Base-by-base conservation (phyloP, 2,113 vertebrate genomes). In the Hippocampus abdominalis region DNA sequence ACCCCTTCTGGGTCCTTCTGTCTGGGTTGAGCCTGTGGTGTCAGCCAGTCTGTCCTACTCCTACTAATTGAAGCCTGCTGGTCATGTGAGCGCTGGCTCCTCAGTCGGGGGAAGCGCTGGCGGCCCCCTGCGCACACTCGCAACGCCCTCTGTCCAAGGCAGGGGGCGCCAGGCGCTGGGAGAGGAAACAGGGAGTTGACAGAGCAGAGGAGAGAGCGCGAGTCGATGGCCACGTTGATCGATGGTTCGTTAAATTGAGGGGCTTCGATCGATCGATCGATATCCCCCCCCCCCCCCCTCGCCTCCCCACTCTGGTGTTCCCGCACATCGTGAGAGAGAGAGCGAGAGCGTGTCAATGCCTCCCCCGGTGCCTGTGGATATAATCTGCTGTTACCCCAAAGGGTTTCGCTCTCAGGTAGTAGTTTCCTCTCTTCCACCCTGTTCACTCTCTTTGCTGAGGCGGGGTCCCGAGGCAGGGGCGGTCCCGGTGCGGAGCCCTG, bases 1-100 rank as follows among this genome's bases (percentile, higher is more conserved):
- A 95, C 87, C 94, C 95, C 94, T 95, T 97, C 94, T 93, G 95
- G 96, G 94, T 96, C 95, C 95, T 94, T 96, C 96, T 96, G 94
- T 98, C 94, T 95, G 95, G 96, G 94, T 97, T 94, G 95, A 95
- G 94, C 95, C 94, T 93, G 94, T 96, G 94, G 92, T 94, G 94
- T 94, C 89, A 90, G 93, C 94, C 96, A 95, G 93, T 95, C 92
- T 95, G 86, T 86, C 93, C 95, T 94, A 93, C 96, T 93, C 92
- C 92, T 95, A 95, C 92, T 95, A 95, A 90, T 96, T 96, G 89
- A 85, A 68, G 94, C 94, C 95, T 95, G 94, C 95, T 95, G 96
- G 95, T 95, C 95, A 93, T 95, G 93, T 95, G 96, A 90, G 83
- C 88, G 83, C 73, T 91, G 87, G 87, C 89, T 88, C 82, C 81